Conservation (phyloP, 2,113 vertebrate genomes). For the Boleophthalmus pectinirostris region DNA sequence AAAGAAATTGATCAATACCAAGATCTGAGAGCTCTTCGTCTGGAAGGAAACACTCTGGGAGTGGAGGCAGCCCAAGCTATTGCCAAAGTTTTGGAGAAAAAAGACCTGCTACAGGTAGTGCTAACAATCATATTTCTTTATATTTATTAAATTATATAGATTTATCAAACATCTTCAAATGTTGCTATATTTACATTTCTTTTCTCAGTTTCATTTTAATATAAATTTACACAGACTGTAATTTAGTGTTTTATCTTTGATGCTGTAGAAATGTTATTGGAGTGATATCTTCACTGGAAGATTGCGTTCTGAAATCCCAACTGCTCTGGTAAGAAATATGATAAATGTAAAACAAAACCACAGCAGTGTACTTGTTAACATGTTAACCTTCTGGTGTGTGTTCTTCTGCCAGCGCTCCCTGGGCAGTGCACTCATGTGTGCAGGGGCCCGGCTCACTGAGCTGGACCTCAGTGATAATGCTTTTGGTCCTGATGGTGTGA, state of each 20-base stretch:
- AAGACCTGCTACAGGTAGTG: constrained; percentile 84
- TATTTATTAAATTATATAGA: neutral
- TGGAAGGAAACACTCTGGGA: constrained; percentile 95
- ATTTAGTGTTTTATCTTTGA: neutral
- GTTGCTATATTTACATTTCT: neutral
- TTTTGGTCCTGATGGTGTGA: constrained; percentile 94
- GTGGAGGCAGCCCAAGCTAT: constrained; percentile 93
- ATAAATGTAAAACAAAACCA: neutral
- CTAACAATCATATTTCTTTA: neutral
- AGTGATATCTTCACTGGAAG: constrained; percentile 98
- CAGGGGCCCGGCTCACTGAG: constrained; percentile 87
- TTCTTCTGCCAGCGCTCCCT: constrained; percentile 79
- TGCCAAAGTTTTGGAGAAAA: constrained; percentile 88
- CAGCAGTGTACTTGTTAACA: neutral
- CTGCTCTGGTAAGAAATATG: constrained; percentile 85
- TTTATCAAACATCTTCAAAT: neutral
- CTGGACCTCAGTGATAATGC: constrained; percentile 97
- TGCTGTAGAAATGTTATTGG: constrained; percentile 89
- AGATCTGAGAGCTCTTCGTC: constrained; percentile 83
- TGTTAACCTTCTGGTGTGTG: neutral
- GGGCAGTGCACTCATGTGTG: constrained; percentile 85
- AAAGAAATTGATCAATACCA: constrained; percentile 85
- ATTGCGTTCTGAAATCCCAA: constrained; percentile 92
- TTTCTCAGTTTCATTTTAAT: neutral
- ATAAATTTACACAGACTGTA: neutral